These are phyloP conservation scores for Notospermus geniculatus DNA, from an alignment of 1,140 invertebrate species.

Conservation along the genomic window DNA sequence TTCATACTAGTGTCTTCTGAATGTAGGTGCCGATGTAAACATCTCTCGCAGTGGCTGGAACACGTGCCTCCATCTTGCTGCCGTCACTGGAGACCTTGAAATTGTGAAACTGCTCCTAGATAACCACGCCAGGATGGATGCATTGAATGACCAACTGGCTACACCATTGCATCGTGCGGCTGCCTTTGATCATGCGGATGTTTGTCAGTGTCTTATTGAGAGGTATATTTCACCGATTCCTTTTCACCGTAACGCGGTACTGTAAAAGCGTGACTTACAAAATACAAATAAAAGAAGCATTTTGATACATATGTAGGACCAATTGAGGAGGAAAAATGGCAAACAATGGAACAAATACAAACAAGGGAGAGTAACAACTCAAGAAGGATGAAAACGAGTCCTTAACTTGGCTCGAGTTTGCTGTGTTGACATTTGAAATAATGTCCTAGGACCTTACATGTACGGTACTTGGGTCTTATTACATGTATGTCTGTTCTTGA, in stretches of 20 bases:
- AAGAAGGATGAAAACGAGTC: no score
- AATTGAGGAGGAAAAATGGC: not conserved
- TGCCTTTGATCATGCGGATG: constrained; percentile 46
- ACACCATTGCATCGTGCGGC: constrained; percentile 58
- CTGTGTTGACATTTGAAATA: not conserved
- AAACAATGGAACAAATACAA: no score
- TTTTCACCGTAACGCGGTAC: no score
- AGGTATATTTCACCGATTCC: no score
- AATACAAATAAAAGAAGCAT: no score
- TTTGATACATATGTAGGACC: no score
- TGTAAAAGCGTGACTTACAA: no score
- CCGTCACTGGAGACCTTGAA: constrained; percentile 49
- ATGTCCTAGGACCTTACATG: no score
- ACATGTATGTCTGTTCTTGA: no score
- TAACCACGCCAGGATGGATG: constrained; percentile 54
- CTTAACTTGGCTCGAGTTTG: no score
- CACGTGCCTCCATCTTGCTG: constrained; percentile 56
- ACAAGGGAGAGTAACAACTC: no score
- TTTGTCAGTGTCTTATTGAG: constrained; percentile 51
- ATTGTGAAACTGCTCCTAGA: constrained; percentile 52
- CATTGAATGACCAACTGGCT: constrained; percentile 52
- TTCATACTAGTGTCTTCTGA: not conserved
- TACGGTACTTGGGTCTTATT: no score
- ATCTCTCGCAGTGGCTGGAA: constrained; percentile 43
- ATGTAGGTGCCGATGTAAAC: constrained; percentile 55